These are phyloP conservation scores for Callospermophilus lateralis DNA, from an alignment of 2,113 vertebrate species.

Conservation along the genomic window DNA sequence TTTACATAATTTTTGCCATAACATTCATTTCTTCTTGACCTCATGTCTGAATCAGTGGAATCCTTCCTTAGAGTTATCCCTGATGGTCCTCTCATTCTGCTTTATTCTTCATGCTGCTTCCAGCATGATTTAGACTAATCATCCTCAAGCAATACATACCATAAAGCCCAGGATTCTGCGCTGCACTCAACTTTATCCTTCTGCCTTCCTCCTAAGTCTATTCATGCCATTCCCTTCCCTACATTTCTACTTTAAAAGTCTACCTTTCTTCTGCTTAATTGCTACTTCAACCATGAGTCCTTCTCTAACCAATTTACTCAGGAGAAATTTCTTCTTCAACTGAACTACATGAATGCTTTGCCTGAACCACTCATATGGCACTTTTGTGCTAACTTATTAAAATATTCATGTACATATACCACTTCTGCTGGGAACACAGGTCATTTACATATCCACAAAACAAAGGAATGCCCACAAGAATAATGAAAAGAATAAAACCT, in stretches of 20 bases:
- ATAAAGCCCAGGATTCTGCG: not conserved
- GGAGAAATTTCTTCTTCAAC: not conserved
- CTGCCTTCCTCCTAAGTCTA: not conserved
- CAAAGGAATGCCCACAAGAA: not conserved
- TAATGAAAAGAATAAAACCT: not conserved
- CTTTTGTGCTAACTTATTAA: not conserved
- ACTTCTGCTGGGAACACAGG: not conserved
- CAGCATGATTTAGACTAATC: not conserved
- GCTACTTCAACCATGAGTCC: not conserved
- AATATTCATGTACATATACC: constrained; percentile 1
- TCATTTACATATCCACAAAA: constrained; percentile 5
- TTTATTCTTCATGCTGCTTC: not conserved
- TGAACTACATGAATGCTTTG: not conserved
- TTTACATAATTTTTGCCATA: not conserved
- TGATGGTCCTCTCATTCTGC: not conserved
- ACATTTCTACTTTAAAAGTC: not conserved
- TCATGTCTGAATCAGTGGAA: not conserved
- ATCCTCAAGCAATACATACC: not conserved
- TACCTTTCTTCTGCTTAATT: not conserved
- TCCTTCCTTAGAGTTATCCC: not conserved
- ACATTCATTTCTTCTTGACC: not conserved
- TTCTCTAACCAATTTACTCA: not conserved
- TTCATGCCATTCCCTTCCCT: not conserved
- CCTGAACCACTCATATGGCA: not conserved
- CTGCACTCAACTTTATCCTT: not conserved